phyloP scores from a whole-genome alignment of 2,797 vertebrate genomes.

The Argya squamiceps region DNA sequence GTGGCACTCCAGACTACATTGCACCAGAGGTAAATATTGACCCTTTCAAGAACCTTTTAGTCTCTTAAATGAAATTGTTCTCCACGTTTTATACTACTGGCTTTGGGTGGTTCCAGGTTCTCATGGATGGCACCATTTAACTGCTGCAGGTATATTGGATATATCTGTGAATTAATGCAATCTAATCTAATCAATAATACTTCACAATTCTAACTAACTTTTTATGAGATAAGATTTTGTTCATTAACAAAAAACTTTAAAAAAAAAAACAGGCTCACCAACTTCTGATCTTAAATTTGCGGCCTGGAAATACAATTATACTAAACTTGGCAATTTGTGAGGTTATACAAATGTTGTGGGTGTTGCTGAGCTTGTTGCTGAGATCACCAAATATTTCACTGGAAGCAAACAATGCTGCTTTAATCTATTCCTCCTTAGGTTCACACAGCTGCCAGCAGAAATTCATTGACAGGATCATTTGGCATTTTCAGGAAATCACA shows the following conservation, averaged over 20 bases:
- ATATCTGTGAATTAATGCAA: not conserved
- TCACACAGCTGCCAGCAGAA: not conserved
- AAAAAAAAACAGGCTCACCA: not conserved
- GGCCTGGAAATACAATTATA: not conserved
- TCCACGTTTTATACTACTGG: not conserved
- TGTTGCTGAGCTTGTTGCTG: not conserved
- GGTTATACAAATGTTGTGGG: not conserved
- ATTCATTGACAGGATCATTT: not conserved
- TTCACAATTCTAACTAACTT: not conserved
- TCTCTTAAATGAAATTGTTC: not conserved
- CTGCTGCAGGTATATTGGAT: not conserved
- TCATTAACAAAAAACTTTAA: not conserved
- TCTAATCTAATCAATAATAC: not conserved
- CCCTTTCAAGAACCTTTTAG: not conserved
- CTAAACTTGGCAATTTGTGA: not conserved
- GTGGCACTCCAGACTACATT: conserved; percentile 97
- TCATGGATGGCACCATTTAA: not conserved
- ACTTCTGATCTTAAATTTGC: not conserved
- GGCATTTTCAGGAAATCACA: not conserved
- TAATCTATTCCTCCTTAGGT: not conserved
- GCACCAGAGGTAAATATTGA: conserved; percentile 88
- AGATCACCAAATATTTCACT: not conserved
- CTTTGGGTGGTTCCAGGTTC: not conserved
- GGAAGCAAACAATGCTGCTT: not conserved
- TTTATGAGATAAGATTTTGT: not conserved